phyloP scores from a whole-genome alignment of 2,888 invertebrate species.

The Acleris cristana region DNA sequence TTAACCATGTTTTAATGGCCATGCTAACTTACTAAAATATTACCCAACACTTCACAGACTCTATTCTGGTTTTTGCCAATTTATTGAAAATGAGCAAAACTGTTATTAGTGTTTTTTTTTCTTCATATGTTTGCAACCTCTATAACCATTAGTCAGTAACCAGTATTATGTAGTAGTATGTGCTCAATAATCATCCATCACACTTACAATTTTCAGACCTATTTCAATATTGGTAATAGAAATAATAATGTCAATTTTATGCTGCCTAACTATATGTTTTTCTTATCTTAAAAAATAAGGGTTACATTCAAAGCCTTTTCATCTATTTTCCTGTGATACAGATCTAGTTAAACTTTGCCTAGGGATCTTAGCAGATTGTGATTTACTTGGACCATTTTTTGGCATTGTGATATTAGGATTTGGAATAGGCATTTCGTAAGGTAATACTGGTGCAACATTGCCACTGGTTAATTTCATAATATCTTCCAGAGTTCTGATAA shows the following conservation, averaged over 20 bases:
- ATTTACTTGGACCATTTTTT: slow-evolving; percentile 49
- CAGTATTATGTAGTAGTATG: neutral
- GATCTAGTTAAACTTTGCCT: slow-evolving; percentile 68
- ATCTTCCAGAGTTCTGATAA: slow-evolving; percentile 91
- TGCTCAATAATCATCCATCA: slow-evolving; percentile 6
- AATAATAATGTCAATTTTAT: slow-evolving; percentile 10
- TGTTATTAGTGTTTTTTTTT: too few relatives aligned
- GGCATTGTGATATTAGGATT: slow-evolving; percentile 54
- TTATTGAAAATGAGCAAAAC: too few relatives aligned
- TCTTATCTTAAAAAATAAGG: slow-evolving; percentile 5
- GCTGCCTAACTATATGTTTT: neutral
- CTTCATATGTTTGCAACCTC: too few relatives aligned
- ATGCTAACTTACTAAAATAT: too few relatives aligned
- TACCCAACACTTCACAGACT: too few relatives aligned
- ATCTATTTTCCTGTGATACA: slow-evolving; percentile 78
- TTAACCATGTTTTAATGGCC: too few relatives aligned
- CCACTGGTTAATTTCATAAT: slow-evolving; percentile 86
- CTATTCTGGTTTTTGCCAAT: too few relatives aligned
- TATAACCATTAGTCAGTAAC: too few relatives aligned
- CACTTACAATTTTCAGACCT: slow-evolving; percentile 13
- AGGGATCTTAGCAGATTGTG: slow-evolving; percentile 53
- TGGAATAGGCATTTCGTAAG: slow-evolving; percentile 69
- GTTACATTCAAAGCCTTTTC: slow-evolving; percentile 47
- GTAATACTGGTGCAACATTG: slow-evolving; percentile 47
- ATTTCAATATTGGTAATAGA: slow-evolving; percentile 3